Evolutionary conservation across 2,797 vertebrate species (phyloP).

Genomic region (Antennarius maculatus): DNA sequence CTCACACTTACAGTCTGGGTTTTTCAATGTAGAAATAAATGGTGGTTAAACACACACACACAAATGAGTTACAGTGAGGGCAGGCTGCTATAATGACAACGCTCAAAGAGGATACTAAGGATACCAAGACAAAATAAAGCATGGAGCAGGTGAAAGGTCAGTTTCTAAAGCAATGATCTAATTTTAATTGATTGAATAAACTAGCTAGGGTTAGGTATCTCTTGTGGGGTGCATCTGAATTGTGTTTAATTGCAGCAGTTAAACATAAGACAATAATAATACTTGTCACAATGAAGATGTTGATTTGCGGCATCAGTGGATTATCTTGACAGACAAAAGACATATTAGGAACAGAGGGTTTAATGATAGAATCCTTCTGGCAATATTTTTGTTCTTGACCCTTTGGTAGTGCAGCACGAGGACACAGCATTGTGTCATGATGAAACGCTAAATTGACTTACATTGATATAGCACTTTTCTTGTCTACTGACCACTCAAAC

Average conservation of each 20-base stretch:
- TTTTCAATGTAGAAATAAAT: slow-evolving; percentile 6
- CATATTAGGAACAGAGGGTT: neutral
- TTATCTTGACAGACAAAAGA: too few relatives aligned
- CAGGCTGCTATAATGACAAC: neutral
- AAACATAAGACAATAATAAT: neutral
- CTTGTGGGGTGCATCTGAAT: neutral
- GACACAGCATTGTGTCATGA: neutral
- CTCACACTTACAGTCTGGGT: neutral
- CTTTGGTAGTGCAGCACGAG: neutral
- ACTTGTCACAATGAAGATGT: neutral
- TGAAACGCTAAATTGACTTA: too few relatives aligned
- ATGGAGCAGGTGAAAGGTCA: neutral
- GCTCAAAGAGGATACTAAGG: neutral
- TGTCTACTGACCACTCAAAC: too few relatives aligned
- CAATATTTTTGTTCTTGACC: slow-evolving; percentile 1
- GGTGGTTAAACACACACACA: neutral
- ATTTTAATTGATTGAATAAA: too few relatives aligned
- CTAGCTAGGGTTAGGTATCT: too few relatives aligned
- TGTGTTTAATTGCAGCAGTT: neutral
- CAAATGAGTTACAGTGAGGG: neutral
- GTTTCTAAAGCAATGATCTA: too few relatives aligned
- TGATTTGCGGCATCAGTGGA: too few relatives aligned
- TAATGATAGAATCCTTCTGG: neutral
- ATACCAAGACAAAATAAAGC: slow-evolving; percentile 1
- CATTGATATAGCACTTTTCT: too few relatives aligned